Base-by-base conservation (phyloP, 2,113 vertebrate genomes). In the Oriolus oriolus region DNA sequence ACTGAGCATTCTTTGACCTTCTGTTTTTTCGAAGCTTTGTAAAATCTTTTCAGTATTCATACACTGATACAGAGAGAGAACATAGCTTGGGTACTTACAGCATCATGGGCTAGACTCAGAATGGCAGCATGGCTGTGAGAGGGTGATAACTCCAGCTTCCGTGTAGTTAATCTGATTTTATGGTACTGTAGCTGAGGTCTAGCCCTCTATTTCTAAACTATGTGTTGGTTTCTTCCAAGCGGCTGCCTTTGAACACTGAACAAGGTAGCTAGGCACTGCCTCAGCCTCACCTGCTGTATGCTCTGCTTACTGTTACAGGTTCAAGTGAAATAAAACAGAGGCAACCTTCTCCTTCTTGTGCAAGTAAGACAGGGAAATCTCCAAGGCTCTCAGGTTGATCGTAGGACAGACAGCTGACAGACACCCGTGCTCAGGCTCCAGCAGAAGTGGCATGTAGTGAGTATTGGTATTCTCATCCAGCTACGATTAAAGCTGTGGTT, bases 111-210 rank as follows among this genome's bases (percentile, higher is more conserved):
- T 42, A 69, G 64, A 50, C 59, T 87, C 79, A 84, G 59, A 91
- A 78, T 37, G 87, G 69, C 65, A 75, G 68, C 65, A 60, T 1
- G 0, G 5, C 41, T 95, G 89, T 0, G 1, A 82, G 80, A 85
- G 39, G 41, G 60, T 70, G 88, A 41, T 75, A 84, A 86, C 37
- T 92, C 56, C 60, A 70, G 68, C 21, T 90, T 88, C 92, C 23
- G 17, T 71, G 56, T 31, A 84, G 57, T 41, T 89, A 92, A 91
- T 89, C 83, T 93, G 80, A 78, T 90, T 93, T 91, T 96, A 73
- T 80, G 77, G 79, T 81, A 56, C 41, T 81, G 41, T 49, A 86
- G 28, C 47, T 86, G 78, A 96, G n/a, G 69, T 90, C 68, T 93
- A 86, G 56, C 56, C 64, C 76, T 90, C 64, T 81, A 24, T 94